Evolutionary conservation across 2,113 vertebrate genomes (phyloP).

Genomic region (Vanacampus margaritifer): DNA sequence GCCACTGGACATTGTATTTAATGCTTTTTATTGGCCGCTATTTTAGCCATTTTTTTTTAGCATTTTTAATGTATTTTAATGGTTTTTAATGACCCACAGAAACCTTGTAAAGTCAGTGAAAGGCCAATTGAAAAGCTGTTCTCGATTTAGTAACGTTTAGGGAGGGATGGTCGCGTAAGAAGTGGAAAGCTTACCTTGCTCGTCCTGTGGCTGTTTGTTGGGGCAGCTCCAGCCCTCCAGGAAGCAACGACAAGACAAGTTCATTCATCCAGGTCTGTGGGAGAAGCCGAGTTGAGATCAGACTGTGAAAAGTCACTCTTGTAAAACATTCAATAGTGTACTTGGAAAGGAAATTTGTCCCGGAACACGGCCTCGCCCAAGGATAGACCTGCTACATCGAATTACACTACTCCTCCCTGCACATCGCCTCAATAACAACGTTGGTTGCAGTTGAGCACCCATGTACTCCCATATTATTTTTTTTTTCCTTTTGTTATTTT

Average conservation of each 20-base stretch:
- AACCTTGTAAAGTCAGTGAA: neutral
- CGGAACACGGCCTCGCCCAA: slow-evolving; percentile 34
- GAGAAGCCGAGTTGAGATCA: slow-evolving; percentile 30
- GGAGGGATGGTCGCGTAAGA: neutral
- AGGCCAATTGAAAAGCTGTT: neutral
- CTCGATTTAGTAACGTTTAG: neutral
- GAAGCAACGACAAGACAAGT: slow-evolving; percentile 9
- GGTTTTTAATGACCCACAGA: no score
- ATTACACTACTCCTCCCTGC: slow-evolving; percentile 34
- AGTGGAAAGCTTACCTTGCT: slow-evolving; percentile 12
- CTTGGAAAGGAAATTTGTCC: slow-evolving; percentile 34
- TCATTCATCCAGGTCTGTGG: slow-evolving; percentile 23
- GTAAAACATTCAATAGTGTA: slow-evolving; percentile 45
- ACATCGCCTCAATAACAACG: slow-evolving; percentile 24
- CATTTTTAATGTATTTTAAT: no score
- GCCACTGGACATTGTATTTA: no score
- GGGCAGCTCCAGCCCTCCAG: slow-evolving; percentile 2
- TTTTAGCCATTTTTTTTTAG: no score
- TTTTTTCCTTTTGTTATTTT: no score
- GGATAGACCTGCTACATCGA: slow-evolving; percentile 46
- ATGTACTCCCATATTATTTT: no score
- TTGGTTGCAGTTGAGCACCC: no score
- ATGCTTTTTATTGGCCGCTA: no score
- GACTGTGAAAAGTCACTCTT: slow-evolving; percentile 27
- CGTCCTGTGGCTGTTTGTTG: neutral